Evolutionary conservation across 2,888 invertebrate genomes (phyloP), one percentile per base, ranked within the genome.

Genomic region (Julus scandinavius): DNA sequence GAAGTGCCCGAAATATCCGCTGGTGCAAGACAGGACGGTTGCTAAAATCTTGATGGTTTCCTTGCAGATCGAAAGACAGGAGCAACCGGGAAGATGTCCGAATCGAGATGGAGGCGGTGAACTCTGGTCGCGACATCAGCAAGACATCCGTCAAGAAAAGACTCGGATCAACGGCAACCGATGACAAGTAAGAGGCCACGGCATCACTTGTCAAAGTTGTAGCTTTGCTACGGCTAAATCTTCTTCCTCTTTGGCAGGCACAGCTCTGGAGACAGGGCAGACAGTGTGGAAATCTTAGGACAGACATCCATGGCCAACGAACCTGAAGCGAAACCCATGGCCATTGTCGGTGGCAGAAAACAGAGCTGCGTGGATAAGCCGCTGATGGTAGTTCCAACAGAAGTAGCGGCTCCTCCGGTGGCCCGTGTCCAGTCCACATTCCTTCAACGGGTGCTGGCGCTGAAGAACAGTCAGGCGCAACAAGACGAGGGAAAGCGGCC

Each of bases 91-190:
- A 87, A 29, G 89, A 89, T 20, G 88, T 88, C 7, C 87, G 88
- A 7, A 88, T 89, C 38, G 89, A 89, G 72, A 89, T 89, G 89
- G 89, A 89, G 58, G 20, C 89, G 1, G 40, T 88, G 11, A 87
- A 88, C 38, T 50, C 80, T 15, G 63, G 45, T 15, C 86, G 86
- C 17, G 84, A 88, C 29, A 58, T 40, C 86, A 29, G 38, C 58
- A 54, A 58, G 41, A 17, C 63, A 4, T 85, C 58, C 63, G 38
- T n/a, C n/a, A 54, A 58, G 29, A 54, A 58, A 45, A 20, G 63
- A 5, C 87, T 58, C 11, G 80, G 38, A 38, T 80, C 29, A 29
- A 29, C 80, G 0, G 9, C 80, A 4, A 13, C 80, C 2, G 80
- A 80, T 13, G 80, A 80, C 38, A 80, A 38, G 80, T 80, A 13